Evolutionary conservation across 2,888 invertebrate species (phyloP).

Genomic region (Pecten maximus): DNA sequence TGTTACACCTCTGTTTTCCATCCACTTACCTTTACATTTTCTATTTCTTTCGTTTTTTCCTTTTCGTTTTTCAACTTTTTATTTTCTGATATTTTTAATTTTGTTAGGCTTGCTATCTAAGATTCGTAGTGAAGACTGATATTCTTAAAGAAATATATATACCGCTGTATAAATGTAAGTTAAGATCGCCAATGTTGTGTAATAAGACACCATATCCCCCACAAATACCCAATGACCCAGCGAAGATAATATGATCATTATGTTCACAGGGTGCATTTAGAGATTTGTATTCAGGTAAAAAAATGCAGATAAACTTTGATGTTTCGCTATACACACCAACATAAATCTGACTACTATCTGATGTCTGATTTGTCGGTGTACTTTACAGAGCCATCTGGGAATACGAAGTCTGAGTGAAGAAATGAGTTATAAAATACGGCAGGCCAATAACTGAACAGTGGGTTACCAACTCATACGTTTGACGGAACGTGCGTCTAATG

Average conservation of each 20-base stretch:
- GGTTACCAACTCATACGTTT: background rate
- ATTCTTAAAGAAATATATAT: background rate
- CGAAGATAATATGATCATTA: background rate
- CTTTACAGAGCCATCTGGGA: background rate
- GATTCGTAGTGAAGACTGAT: background rate
- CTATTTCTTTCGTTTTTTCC: too few species aligned
- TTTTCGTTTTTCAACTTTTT: too few species aligned
- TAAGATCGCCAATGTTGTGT: background rate
- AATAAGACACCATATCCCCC: background rate
- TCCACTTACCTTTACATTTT: too few species aligned
- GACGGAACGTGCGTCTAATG: background rate
- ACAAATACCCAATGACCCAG: background rate
- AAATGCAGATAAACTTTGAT: constrained; percentile 7
- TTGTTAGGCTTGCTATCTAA: too few species aligned
- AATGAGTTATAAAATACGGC: background rate
- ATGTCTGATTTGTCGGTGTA: background rate
- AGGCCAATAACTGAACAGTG: background rate
- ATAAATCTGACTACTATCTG: constrained; percentile 4
- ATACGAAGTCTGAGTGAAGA: background rate
- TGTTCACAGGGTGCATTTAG: background rate
- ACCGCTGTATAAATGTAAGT: background rate
- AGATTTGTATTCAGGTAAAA: background rate
- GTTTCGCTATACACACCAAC: background rate
- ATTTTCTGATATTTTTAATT: too few species aligned
- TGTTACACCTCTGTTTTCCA: too few species aligned